Base-by-base conservation (phyloP, 2,888 invertebrate species). In the Ceramica pisi region DNA sequence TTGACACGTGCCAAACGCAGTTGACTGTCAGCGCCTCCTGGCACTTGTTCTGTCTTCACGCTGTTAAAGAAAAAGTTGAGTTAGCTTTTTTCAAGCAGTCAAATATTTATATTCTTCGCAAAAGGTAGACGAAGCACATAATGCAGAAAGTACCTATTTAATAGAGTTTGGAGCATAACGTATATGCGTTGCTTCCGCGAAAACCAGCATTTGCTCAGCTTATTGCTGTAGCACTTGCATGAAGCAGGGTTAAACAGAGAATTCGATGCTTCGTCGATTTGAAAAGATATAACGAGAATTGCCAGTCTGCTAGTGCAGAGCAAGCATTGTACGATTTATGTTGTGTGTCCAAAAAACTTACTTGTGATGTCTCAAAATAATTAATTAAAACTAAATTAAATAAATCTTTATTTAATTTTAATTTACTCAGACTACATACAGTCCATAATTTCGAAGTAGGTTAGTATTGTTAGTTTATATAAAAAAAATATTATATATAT, bases 1-100 rank as follows among this genome's bases (percentile, higher is more conserved):
- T 96, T 95, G 16, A 96, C 95, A 0, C 95, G 88, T 2, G 95
- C 94, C 60, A 96, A 89, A 3, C 96, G 90, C 2, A 96, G 91
- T 76, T 96, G 91, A 70, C 96, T 96, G 86, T 96, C 96, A 2
- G 96, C 96, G 0, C 96, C 95, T 0, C 94, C 94, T 0, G 95
- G 89, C 2, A 96, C 94, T 86, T 95, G 95, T 65, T 96, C 95
- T 10, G 96, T 96, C 85, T 94, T 94, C 51, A 96, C 96, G 78
- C 96, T 96, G 92, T 14, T 8, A 16, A 74, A 78, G 61, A 59
- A n/a, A 63, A 56, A 16, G 1, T 16, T 21, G 14, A 31, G 1
- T 63, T 61, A 60, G 12, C 7, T 14, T 57, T 38, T 21, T n/a
- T 35, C 19, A 19, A 31, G 26, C 26, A 26, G 23, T 53, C 16